A percentile compares a stretch with the other conserved stretches of the same genome.
Evolutionary conservation across 1,140 invertebrate genomes (phyloP).

Genomic region (Kradibia gibbosae): DNA sequence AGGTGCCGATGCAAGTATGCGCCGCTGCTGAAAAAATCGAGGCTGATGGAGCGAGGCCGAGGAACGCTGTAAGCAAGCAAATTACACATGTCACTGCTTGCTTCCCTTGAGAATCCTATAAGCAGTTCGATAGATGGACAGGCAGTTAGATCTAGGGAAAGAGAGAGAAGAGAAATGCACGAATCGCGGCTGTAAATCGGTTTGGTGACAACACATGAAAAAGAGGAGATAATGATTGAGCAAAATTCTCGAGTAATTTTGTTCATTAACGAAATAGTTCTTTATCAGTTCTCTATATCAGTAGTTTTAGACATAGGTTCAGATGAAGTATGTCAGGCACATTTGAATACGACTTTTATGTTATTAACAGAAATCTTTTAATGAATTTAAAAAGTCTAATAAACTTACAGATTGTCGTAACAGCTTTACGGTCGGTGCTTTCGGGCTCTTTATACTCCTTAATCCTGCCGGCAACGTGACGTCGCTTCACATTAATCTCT

Average conservation of each 20-base stretch:
- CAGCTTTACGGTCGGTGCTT: conserved; percentile 35
- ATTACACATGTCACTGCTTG: not conserved
- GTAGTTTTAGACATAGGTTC: too few species aligned
- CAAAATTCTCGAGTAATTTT: too few species aligned
- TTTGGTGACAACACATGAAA: too few species aligned
- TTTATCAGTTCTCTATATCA: too few species aligned
- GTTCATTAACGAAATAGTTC: too few species aligned
- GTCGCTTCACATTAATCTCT: conserved; percentile 11
- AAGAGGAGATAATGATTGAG: too few species aligned
- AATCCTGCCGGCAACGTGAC: conserved; percentile 17
- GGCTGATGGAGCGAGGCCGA: not conserved
- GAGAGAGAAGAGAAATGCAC: not conserved
- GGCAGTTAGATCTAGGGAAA: too few species aligned
- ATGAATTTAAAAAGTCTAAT: conserved; percentile 53
- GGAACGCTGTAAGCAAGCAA: not conserved
- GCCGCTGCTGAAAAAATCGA: not conserved
- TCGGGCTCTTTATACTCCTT: conserved; percentile 42
- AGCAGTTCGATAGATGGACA: too few species aligned
- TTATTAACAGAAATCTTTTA: conserved; percentile 35
- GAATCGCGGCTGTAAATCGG: too few species aligned
- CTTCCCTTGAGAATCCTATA: not conserved
- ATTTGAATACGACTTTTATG: not conserved
- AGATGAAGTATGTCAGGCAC: too few species aligned
- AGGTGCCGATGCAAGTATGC: not conserved
- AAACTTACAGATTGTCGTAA: conserved; percentile 46